These are phyloP conservation scores for Thripadectes ignobilis DNA, from an alignment of 2,797 vertebrate genomes.

Conservation along the genomic window DNA sequence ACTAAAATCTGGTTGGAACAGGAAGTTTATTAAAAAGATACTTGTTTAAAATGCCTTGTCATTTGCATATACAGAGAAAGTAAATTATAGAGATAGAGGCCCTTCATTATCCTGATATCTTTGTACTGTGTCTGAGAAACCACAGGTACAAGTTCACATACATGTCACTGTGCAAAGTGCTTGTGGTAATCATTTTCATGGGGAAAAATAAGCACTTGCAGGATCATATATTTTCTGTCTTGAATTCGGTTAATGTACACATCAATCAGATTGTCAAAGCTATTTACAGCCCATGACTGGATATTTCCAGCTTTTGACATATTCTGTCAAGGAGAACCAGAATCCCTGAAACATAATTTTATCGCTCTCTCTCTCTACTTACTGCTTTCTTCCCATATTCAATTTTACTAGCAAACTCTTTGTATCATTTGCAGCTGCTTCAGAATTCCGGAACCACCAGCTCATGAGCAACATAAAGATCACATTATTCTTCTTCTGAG, in stretches of 20 bases:
- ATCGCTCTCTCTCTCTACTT: not conserved
- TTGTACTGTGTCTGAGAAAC: not conserved
- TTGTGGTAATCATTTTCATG: conserved; percentile 11
- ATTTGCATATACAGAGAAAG: not conserved
- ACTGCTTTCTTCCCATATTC: not conserved
- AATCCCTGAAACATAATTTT: not conserved
- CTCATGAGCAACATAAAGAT: not conserved
- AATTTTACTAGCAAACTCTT: not conserved
- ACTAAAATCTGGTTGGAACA: not conserved
- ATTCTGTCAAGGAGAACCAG: conserved; percentile 33
- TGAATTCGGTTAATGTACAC: conserved; percentile 14
- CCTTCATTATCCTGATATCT: not conserved
- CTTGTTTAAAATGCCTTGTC: not conserved
- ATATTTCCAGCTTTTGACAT: not conserved
- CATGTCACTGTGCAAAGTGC: not conserved
- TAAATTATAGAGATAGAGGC: not conserved
- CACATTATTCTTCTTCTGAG: not conserved
- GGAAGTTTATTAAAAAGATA: not conserved
- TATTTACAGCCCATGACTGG: conserved; percentile 48
- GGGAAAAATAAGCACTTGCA: conserved; percentile 27
- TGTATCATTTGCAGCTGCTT: not conserved
- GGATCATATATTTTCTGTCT: conserved; percentile 11
- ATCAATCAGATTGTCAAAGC: conserved; percentile 47
- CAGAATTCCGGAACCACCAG: not conserved
- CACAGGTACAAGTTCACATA: not conserved